Conservation (phyloP, 2,113 vertebrate genomes). For the Steatornis caripensis region DNA sequence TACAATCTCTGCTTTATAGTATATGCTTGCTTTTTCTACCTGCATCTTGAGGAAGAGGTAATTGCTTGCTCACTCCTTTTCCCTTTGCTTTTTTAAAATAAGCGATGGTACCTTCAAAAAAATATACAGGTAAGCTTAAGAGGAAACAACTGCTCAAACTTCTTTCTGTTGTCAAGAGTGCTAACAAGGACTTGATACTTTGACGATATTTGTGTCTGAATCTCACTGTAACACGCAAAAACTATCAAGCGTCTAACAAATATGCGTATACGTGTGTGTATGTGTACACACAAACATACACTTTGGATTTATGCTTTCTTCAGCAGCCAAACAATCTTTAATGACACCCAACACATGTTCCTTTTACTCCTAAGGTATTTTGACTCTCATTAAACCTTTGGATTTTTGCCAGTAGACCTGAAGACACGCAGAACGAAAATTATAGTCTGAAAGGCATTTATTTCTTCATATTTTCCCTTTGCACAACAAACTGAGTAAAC, state of each 20-base stretch:
- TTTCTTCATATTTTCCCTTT: not conserved
- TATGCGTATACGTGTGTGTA: fast-evolving
- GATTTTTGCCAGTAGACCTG: not conserved
- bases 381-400: not conserved
- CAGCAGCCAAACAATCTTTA: not conserved
- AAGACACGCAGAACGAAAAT: not conserved
- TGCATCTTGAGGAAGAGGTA: not conserved
- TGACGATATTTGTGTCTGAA: not conserved
- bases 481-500: not conserved
- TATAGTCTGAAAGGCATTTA: not conserved
- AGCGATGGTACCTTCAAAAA: not conserved
- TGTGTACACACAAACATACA: fast-evolving
- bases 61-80: not conserved
- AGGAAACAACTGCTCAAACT: not conserved
- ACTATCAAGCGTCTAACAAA: not conserved
- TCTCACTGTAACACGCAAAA: fast-evolving
- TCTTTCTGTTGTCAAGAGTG: not conserved
- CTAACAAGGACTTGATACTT: not conserved
- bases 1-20: not conserved
- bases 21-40: not conserved
- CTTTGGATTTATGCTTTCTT: not conserved
- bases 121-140: not conserved
- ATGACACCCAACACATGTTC: not conserved
- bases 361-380: not conserved
- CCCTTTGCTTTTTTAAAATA: too few relatives aligned